Evolutionary conservation across 2,797 vertebrate species (phyloP), one percentile per base, ranked within the genome.

Genomic region (Tarsius wallacei): DNA sequence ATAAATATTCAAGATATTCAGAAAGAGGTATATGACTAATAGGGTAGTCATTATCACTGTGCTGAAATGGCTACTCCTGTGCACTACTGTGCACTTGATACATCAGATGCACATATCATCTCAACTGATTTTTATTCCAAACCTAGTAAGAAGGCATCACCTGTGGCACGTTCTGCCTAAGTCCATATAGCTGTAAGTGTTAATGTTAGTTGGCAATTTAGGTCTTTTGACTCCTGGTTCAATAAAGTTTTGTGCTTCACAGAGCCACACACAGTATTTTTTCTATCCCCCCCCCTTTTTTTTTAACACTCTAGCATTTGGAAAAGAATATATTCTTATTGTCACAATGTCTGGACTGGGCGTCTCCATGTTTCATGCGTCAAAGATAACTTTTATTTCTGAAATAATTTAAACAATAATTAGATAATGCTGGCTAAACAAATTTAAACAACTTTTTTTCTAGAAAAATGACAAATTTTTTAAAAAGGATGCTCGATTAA

Each of bases 1-100:
- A 68, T 49, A 68, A 76, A 42, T 21, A 19, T 19, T 51, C 15
- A 93, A 83, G 28, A 97, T 59, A 93, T 64, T 90, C 63, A 87
- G 17, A 77, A 93, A 77, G 21, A 86, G 8, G 13, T 90, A 42
- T 59, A 15, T 59, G 8, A 5, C 53, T 53, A 31, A 36, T 3
- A 70, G 14, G 14, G 24, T 77, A 42, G 15, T 28, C 28, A 42
- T 70, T 59, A 81, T 59, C 42, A 51, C 17, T 86, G 5, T 70
- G 21, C 70, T 55, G 33, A 90, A 83, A 87, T 93, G 28, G 1
- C 17, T 59, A 9, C 3, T 59, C 77, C 71, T 51, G 31, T 13
- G 13, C 33, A 63, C 51, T 64, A 51, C n/a, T 74, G 15, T 47
- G 13, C 2, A 63, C 13, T 81, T 63, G 16, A 85, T 42, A 49